Percentiles rank a stretch among this genome's conserved stretches.
phyloP scores from a whole-genome alignment of 2,797 vertebrate species.

The Sebastiscus tertius region DNA sequence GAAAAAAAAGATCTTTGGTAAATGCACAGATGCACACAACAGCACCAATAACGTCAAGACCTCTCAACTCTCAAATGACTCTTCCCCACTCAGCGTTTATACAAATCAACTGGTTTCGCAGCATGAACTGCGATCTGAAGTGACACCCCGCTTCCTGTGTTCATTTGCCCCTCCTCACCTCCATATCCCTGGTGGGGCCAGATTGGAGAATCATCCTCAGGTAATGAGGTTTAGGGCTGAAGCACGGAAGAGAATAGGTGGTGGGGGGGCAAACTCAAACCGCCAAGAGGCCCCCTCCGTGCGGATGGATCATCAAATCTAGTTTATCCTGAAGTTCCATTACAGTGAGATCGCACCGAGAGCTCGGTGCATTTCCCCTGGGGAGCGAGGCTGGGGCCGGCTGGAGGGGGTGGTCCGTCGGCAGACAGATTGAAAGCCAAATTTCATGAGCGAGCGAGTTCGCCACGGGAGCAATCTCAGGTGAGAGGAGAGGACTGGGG shows the following conservation, averaged over 20 bases:
- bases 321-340: constrained; percentile 74
- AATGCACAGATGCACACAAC: neutral
- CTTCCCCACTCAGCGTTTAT: neutral
- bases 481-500: constrained; percentile 8
- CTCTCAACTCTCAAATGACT: constrained; percentile 1
- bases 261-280: constrained; percentile 10
- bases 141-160: constrained; percentile 59
- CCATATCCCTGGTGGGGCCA: constrained; percentile 13
- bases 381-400: constrained; percentile 1
- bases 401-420: constrained; percentile 21
- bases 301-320: constrained; percentile 66
- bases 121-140: constrained; percentile 39
- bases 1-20: neutral
- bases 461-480: constrained; percentile 40
- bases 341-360: constrained; percentile 59
- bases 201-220: constrained; percentile 31
- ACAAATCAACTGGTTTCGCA: constrained; percentile 21
- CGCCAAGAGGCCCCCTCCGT: constrained; percentile 1
- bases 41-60: neutral
- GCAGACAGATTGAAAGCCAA: constrained; percentile 53
- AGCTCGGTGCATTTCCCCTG: constrained; percentile 59
- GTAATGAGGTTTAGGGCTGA: constrained; percentile 63
- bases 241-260: neutral
- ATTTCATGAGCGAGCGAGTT: constrained; percentile 45
- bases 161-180: constrained; percentile 24